A percentile compares a stretch with the other conserved stretches of the same genome.
These are phyloP conservation scores for Phenganax stokvisi DNA, from an alignment of 92 coral and sea anemone species.

Conservation along the genomic window DNA sequence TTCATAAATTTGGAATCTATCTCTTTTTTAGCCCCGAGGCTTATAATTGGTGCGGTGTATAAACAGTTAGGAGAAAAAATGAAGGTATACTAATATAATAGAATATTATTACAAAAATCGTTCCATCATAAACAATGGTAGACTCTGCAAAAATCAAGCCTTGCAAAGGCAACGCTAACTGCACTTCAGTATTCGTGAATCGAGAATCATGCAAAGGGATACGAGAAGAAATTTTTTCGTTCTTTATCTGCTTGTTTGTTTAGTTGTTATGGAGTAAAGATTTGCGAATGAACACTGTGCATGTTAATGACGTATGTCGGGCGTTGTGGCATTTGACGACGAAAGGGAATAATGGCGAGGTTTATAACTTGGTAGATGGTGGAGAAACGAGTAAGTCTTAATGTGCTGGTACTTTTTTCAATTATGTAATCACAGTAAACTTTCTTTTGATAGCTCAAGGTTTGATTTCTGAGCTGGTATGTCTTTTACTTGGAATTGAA, in stretches of 20 bases:
- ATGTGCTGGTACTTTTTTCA: background rate
- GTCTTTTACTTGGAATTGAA: slow-evolving; percentile 71
- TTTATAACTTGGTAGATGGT: slow-evolving; percentile 82
- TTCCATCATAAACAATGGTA: no score
- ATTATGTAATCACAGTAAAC: background rate
- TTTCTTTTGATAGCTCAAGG: slow-evolving; percentile 70
- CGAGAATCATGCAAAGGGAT: background rate
- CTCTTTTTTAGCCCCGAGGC: slow-evolving; percentile 63
- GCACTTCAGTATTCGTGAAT: no score
- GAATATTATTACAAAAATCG: background rate
- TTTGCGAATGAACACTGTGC: slow-evolving; percentile 90
- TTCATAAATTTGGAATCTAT: background rate
- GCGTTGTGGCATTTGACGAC: slow-evolving; percentile 86
- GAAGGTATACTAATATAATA: slow-evolving; percentile 53
- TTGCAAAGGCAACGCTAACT: no score
- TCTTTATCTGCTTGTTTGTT: background rate
- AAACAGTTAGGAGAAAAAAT: slow-evolving; percentile 79
- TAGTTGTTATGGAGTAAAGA: slow-evolving; percentile 96
- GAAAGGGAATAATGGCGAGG: slow-evolving; percentile 64
- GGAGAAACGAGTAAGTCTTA: slow-evolving; percentile 65
- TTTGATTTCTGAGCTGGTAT: slow-evolving; percentile 71
- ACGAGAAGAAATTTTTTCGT: background rate
- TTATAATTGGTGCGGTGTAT: slow-evolving; percentile 92
- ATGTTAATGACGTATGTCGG: slow-evolving; percentile 76
- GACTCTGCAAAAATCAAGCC: no score